Percentiles rank a stretch among this genome's conserved stretches.
Conservation (phyloP, 2,888 invertebrate species). For the Brassicogethes aeneus region DNA sequence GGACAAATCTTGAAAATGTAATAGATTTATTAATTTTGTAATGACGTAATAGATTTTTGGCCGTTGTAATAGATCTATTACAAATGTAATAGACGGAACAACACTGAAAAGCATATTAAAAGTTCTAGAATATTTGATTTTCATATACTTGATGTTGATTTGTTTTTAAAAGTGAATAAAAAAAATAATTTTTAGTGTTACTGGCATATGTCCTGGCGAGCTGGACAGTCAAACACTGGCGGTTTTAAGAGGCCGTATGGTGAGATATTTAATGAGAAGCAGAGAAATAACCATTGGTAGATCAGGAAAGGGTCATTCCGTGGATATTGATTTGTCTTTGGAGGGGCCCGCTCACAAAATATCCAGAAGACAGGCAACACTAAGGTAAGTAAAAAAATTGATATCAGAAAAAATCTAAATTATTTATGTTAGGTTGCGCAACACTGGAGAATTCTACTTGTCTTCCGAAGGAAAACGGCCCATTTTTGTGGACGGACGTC, state of each 20-base stretch:
- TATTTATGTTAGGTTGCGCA: slow-evolving; percentile 57
- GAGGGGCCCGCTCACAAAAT: slow-evolving; percentile 94
- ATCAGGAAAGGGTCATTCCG: slow-evolving; percentile 75
- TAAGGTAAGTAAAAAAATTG: slow-evolving; percentile 42
- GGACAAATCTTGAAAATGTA: no score
- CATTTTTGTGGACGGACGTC: slow-evolving; percentile 88
- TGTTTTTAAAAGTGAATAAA: no score
- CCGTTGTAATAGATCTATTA: no score
- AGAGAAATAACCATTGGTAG: slow-evolving; percentile 92
- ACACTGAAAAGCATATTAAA: no score
- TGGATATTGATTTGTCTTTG: slow-evolving; percentile 87
- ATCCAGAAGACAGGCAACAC: slow-evolving; percentile 86
- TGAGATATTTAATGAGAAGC: slow-evolving; percentile 90
- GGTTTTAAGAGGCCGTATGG: slow-evolving; percentile 81
- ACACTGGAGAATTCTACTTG: slow-evolving; percentile 91
- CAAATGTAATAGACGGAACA: no score
- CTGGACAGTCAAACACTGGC: slow-evolving; percentile 92
- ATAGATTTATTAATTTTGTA: no score
- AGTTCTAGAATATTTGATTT: no score
- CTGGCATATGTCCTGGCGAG: slow-evolving; percentile 74
- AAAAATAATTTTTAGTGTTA: slow-evolving; percentile 49
- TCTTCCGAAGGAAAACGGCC: slow-evolving; percentile 92
- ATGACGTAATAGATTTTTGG: no score
- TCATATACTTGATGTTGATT: no score
- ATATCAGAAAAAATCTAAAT: background rate